A percentile compares a stretch with the other conserved stretches of the same genome.
phyloP scores from a whole-genome alignment of 2,797 vertebrate genomes.

The Poecilia wingei region DNA sequence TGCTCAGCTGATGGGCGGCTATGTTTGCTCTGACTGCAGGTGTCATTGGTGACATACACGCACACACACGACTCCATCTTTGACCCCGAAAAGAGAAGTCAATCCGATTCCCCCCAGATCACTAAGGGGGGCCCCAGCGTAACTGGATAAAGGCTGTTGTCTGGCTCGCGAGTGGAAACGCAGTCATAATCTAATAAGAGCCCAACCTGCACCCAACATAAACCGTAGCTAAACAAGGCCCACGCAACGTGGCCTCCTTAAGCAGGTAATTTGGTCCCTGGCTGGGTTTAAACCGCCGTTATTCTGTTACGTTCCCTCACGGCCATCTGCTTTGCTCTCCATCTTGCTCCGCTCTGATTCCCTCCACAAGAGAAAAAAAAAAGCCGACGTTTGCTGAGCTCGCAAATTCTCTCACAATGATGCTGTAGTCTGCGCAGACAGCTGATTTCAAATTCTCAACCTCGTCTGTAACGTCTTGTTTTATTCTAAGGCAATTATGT shows the following conservation, averaged over 20 bases:
- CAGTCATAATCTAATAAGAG: constrained; percentile 56
- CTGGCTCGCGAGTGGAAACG: constrained; percentile 56
- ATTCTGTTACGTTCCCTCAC: constrained; percentile 56
- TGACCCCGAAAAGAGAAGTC: constrained; percentile 26
- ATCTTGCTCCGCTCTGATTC: constrained; percentile 12
- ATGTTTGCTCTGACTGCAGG: constrained; percentile 66
- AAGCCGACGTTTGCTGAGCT: constrained; percentile 38
- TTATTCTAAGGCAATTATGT: not conserved
- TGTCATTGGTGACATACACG: constrained; percentile 62
- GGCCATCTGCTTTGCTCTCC: constrained; percentile 18
- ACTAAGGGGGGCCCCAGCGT: constrained; percentile 28
- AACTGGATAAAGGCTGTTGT: constrained; percentile 57
- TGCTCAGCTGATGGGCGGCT: constrained; percentile 53
- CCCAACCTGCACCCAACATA: constrained; percentile 35
- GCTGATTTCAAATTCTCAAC: constrained; percentile 42
- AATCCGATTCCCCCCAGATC: constrained; percentile 28
- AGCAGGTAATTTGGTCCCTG: constrained; percentile 56
- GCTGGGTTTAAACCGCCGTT: constrained; percentile 36
- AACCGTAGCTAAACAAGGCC: constrained; percentile 58
- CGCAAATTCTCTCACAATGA: constrained; percentile 37
- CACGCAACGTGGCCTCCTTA: constrained; percentile 17
- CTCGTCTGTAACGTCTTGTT: constrained; percentile 19
- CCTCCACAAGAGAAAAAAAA: constrained; percentile 44
- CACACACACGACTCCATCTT: constrained; percentile 19
- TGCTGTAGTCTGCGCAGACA: constrained; percentile 1